Evolutionary conservation across 2,113 vertebrate species (phyloP).

Genomic region (Galeopterus variegatus): DNA sequence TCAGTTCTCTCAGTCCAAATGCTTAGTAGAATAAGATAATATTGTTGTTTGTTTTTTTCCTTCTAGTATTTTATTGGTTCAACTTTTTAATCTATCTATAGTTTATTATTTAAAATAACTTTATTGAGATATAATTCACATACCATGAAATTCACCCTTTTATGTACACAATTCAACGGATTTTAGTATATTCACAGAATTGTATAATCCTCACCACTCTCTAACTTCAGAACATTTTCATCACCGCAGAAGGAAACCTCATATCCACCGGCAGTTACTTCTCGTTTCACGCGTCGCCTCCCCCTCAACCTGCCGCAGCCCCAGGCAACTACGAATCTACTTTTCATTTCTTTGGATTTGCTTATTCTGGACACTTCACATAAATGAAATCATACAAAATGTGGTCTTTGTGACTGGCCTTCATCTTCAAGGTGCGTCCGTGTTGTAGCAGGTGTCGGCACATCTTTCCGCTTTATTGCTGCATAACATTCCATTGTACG

Average conservation of each 20-base stretch:
- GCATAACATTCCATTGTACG: too few relatives aligned
- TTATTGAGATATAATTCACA: neutral
- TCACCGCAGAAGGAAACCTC: neutral
- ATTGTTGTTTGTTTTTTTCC: neutral
- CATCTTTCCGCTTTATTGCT: neutral
- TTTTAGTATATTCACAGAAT: neutral
- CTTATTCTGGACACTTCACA: too few relatives aligned
- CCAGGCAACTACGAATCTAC: neutral
- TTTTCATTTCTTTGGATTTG: too few relatives aligned
- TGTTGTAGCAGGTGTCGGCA: rapidly evolving
- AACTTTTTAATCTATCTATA: neutral
- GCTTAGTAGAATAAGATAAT: neutral
- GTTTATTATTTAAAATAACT: neutral
- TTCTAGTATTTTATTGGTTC: neutral
- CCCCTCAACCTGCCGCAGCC: neutral
- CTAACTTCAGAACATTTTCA: neutral
- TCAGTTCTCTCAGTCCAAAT: neutral
- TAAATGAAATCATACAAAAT: neutral
- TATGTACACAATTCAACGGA: neutral
- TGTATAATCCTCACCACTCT: too few relatives aligned
- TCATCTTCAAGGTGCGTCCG: too few relatives aligned
- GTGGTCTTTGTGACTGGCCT: neutral
- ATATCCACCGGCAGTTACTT: too few relatives aligned
- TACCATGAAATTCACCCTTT: neutral
- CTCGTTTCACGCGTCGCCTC: too few relatives aligned